Evolutionary conservation across 2,113 vertebrate species (phyloP).

Genomic region (Pantherophis guttatus): DNA sequence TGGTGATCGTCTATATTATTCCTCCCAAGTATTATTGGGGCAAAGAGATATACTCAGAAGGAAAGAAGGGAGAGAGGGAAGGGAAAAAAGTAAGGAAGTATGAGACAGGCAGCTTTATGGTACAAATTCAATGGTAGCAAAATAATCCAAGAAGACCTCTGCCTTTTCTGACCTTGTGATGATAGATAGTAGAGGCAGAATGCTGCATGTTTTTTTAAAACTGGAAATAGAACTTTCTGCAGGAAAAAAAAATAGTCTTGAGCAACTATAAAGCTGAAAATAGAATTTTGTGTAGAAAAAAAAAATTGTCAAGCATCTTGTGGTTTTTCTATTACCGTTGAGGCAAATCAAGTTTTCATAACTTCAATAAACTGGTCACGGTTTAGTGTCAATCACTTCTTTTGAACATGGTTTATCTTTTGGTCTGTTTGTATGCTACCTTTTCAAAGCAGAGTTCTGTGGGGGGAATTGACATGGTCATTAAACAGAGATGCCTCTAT

Average conservation of each 20-base stretch:
- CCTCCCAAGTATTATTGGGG: background rate
- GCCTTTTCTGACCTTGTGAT: background rate
- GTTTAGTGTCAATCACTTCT: slow-evolving; percentile 6
- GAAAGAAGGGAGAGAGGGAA: background rate
- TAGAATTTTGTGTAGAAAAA: background rate
- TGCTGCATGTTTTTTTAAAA: background rate
- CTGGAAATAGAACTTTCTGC: background rate
- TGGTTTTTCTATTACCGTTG: background rate
- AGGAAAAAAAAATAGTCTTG: background rate
- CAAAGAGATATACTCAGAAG: background rate
- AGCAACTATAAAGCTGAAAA: background rate
- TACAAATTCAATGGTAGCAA: background rate
- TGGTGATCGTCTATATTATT: background rate
- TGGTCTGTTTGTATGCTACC: background rate
- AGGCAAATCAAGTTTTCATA: background rate
- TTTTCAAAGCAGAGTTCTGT: background rate
- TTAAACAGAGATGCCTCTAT: background rate
- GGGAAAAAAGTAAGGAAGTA: background rate
- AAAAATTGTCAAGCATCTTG: background rate
- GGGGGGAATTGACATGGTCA: background rate
- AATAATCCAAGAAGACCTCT: background rate
- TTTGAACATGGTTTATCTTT: background rate
- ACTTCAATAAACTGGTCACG: background rate
- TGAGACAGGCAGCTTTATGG: background rate
- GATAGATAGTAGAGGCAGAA: background rate